phyloP scores from a whole-genome alignment of 2,797 vertebrate species.

The Anniella stebbinsi region DNA sequence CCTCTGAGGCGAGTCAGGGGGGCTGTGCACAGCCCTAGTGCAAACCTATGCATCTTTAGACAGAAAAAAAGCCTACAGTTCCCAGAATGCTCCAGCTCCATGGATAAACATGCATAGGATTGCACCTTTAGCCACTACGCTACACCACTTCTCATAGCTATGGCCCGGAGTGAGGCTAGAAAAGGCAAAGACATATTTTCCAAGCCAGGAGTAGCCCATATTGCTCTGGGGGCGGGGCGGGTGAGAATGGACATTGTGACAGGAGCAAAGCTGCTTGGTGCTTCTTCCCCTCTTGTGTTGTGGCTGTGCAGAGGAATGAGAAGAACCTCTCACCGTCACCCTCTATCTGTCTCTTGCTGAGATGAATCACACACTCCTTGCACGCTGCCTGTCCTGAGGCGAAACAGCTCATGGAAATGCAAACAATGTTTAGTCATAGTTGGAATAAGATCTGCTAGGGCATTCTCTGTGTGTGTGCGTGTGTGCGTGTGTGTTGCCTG shows the following conservation, averaged over 20 bases:
- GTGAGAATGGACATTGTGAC: background rate
- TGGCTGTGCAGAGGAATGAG: accelerated
- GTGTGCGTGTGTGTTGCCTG: background rate
- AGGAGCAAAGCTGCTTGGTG: background rate
- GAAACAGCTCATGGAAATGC: slow-evolving; percentile 62
- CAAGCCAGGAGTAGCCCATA: background rate
- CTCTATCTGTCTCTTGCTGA: slow-evolving; percentile 55
- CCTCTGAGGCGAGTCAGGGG: too few relatives aligned
- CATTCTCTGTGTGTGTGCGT: background rate
- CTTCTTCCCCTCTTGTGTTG: background rate
- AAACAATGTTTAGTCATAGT: slow-evolving; percentile 61
- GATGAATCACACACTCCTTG: slow-evolving; percentile 61
- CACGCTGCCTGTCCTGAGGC: slow-evolving; percentile 58
- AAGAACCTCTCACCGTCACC: slow-evolving; percentile 56
- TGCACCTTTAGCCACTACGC: background rate
- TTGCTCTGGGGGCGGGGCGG: background rate
- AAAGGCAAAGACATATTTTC: background rate
- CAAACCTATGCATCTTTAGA: too few relatives aligned
- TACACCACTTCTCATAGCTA: background rate
- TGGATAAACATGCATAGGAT: too few relatives aligned
- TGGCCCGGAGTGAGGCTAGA: background rate
- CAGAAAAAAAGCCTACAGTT: too few relatives aligned
- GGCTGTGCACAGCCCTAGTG: too few relatives aligned
- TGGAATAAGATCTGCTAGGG: slow-evolving; percentile 59
- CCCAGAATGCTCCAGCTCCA: too few relatives aligned